Evolutionary conservation across 2,113 vertebrate species (phyloP).

Genomic region (Porphyrio hochstetteri): DNA sequence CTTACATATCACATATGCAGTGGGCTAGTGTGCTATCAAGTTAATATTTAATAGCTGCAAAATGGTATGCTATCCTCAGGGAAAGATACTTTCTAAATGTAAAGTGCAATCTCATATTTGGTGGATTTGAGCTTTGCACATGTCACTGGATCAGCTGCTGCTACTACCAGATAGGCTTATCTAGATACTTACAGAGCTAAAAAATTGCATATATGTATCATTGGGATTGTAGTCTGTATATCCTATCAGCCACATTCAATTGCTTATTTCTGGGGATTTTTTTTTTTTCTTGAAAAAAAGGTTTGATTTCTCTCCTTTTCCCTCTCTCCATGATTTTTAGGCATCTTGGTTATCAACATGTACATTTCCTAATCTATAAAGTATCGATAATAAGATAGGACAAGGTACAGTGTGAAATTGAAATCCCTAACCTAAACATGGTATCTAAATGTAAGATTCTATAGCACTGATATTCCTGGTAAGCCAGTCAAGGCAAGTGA

Average conservation of each 20-base stretch:
- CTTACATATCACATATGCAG: background rate
- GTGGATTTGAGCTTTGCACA: background rate
- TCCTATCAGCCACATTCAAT: background rate
- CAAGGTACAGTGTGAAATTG: background rate
- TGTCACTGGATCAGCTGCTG: slow-evolving; percentile 19
- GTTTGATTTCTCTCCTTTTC: background rate
- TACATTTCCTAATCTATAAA: background rate
- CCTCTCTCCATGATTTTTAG: background rate
- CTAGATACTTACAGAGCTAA: background rate
- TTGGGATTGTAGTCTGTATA: background rate
- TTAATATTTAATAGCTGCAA: slow-evolving; percentile 39
- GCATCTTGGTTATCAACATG: background rate
- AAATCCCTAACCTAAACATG: background rate
- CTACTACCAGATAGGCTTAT: slow-evolving; percentile 23
- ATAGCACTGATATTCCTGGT: background rate
- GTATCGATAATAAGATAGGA: background rate
- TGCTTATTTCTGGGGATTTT: background rate
- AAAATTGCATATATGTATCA: background rate
- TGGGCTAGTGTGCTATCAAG: background rate
- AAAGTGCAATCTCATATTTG: background rate
- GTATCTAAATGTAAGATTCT: background rate
- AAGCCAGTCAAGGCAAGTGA: background rate
- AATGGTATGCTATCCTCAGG: background rate
- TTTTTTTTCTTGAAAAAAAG: background rate
- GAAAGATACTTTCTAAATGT: background rate